Evolutionary conservation across 1,140 invertebrate species (phyloP).

Genomic region (Drosophila paulistorum): DNA sequence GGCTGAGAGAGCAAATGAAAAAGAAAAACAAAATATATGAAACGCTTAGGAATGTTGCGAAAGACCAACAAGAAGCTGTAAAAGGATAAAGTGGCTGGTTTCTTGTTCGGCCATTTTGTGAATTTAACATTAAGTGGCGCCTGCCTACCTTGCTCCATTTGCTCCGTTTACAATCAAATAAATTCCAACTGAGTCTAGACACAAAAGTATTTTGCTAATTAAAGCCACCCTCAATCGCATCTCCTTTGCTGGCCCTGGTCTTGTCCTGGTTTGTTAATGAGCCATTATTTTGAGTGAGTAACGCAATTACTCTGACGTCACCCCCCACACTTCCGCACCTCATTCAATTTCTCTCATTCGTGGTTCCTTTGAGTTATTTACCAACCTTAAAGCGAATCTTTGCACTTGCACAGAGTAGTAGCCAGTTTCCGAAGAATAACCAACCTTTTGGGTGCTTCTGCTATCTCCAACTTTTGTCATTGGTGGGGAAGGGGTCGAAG

Average conservation of each 20-base stretch:
- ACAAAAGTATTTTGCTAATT: neutral
- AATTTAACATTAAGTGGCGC: too few species aligned
- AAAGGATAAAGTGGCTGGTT: too few species aligned
- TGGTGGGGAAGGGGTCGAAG: too few species aligned
- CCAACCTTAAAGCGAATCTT: neutral
- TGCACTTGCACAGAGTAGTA: neutral
- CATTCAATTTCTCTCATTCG: neutral
- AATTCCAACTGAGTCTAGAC: neutral
- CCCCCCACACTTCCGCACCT: neutral
- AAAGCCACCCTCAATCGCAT: neutral
- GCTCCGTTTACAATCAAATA: slow-evolving; percentile 1
- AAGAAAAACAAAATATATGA: too few species aligned
- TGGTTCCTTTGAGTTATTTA: slow-evolving; percentile 5
- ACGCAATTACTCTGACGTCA: slow-evolving; percentile 53
- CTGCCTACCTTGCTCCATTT: too few species aligned
- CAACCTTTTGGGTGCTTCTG: too few species aligned
- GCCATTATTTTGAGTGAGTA: slow-evolving; percentile 63
- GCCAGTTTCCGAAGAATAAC: too few species aligned
- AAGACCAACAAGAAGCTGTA: too few species aligned
- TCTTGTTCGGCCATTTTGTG: neutral
- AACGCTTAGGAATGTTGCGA: too few species aligned
- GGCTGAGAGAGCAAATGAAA: neutral
- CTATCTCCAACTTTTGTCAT: too few species aligned
- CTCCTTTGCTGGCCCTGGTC: too few species aligned
- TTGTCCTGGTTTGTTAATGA: slow-evolving; percentile 35